Evolutionary conservation across 2,888 invertebrate species (phyloP), one percentile per base, ranked within the genome.

Genomic region (Brachycybe producta): DNA sequence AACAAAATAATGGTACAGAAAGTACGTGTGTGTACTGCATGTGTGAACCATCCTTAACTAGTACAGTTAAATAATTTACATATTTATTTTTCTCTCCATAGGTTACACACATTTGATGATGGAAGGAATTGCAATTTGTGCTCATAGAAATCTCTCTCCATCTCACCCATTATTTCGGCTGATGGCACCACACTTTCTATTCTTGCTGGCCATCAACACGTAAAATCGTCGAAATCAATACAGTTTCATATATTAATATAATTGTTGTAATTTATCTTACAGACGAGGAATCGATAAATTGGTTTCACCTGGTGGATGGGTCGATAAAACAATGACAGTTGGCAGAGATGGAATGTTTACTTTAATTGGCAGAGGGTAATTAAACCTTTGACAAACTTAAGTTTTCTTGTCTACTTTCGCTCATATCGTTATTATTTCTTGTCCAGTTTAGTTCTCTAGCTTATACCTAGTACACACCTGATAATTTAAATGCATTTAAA

Each of bases 161-260:
- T 68, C 67, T 15, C 71, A 71, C 58, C 71, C 71, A 0, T 54
- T 71, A 39, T 68, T 66, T 60, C 67, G 67, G 56, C 64, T 71
- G 2, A 60, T 71, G 48, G 67, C 68, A 2, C 70, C 71, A 3
- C 70, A 71, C 56, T 69, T 71, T 56, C 62, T 67, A 28, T 69
- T 65, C 57, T 63, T 71, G 3, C 60, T 71, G 2, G 68, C 70
- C 21, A 68, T 71, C 45, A 70, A 71, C 55, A 59, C 63, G 70
- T 70, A 60, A 60, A 65, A 52, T 11, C 7, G 17, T 13, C 8
- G 3, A 32, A 11, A 32, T 11, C 32, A 32, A 32, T n/a, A 11
- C 32, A 11, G n/a, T 32, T 32, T 11, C n/a, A 32, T n/a, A 32
- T 11, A 32, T 11, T 32, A 32, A 11, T 11, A 11, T 32, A n/a